A percentile compares a stretch with the other conserved stretches of the same genome.
phyloP scores from a whole-genome alignment of 2,888 invertebrate genomes.

The Andrena haemorrhoa region DNA sequence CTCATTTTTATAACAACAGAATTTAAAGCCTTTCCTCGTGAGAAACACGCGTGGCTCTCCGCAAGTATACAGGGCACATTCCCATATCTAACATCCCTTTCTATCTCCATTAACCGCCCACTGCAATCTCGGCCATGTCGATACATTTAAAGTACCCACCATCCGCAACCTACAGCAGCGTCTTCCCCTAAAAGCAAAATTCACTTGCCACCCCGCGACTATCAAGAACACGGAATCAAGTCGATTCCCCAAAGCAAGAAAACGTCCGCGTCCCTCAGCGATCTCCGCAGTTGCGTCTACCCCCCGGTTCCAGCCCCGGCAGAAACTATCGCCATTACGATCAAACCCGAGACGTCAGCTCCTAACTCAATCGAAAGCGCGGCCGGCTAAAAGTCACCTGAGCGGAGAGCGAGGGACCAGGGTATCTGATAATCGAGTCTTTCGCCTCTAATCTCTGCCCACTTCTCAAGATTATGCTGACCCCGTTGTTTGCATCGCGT shows the following conservation, averaged over 20 bases:
- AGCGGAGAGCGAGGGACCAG: background rate
- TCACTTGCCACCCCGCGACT: too few species aligned
- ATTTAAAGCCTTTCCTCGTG: too few species aligned
- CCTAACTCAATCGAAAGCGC: slow-evolving; percentile 35
- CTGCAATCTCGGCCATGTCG: too few species aligned
- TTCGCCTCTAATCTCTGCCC: slow-evolving; percentile 56
- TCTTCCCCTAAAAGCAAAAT: too few species aligned
- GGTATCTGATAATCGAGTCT: slow-evolving; percentile 57
- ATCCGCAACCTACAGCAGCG: too few species aligned
- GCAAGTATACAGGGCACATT: too few species aligned
- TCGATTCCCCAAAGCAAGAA: background rate
- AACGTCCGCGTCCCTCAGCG: background rate
- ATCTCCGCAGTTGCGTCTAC: background rate
- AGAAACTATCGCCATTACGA: slow-evolving; percentile 13
- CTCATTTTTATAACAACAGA: too few species aligned
- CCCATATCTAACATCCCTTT: too few species aligned
- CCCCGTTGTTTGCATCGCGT: slow-evolving; percentile 57
- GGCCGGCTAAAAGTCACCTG: slow-evolving; percentile 29
- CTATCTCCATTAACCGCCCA: too few species aligned
- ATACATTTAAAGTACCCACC: too few species aligned
- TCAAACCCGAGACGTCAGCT: background rate
- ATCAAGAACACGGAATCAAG: slow-evolving; percentile 6
- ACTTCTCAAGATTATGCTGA: slow-evolving; percentile 58
- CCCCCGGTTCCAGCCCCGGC: slow-evolving; percentile 14
- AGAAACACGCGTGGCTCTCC: too few species aligned